Conservation (phyloP, 2,888 invertebrate genomes). For the Germaria angustata region DNA sequence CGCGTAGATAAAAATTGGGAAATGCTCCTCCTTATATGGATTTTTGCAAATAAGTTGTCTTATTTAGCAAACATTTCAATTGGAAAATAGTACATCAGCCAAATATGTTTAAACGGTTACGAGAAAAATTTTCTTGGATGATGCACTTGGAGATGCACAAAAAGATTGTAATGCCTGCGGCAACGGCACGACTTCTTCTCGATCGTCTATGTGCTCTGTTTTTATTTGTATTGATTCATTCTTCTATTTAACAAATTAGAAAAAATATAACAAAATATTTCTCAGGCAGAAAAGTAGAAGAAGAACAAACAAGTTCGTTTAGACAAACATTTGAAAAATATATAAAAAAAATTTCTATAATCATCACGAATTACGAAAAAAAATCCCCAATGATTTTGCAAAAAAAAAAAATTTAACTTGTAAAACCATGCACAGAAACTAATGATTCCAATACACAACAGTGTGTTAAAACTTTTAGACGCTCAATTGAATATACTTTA, state of each 20-base stretch:
- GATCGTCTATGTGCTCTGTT: not conserved
- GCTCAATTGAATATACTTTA: slow-evolving; percentile 11
- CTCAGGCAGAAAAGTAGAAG: not conserved
- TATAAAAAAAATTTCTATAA: slow-evolving; percentile 34
- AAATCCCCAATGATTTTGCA: slow-evolving; percentile 37
- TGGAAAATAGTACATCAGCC: no score
- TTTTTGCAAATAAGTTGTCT: no score
- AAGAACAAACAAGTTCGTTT: not conserved
- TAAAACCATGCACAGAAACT: slow-evolving; percentile 1
- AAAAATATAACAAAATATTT: not conserved
- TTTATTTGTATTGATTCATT: not conserved
- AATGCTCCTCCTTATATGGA: no score
- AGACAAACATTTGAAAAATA: not conserved
- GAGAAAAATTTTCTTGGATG: no score
- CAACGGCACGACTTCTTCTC: no score
- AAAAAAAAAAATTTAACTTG: not conserved
- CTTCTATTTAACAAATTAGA: not conserved
- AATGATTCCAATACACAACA: not conserved
- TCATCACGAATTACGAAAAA: slow-evolving; percentile 18
- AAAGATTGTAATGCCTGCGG: no score
- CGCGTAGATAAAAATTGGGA: no score
- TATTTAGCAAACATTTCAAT: no score
- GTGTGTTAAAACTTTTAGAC: not conserved
- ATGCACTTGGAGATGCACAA: no score
- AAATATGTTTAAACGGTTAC: no score